phyloP scores from a whole-genome alignment of 2,888 invertebrate species.

The Macrosoma leucophasiata region DNA sequence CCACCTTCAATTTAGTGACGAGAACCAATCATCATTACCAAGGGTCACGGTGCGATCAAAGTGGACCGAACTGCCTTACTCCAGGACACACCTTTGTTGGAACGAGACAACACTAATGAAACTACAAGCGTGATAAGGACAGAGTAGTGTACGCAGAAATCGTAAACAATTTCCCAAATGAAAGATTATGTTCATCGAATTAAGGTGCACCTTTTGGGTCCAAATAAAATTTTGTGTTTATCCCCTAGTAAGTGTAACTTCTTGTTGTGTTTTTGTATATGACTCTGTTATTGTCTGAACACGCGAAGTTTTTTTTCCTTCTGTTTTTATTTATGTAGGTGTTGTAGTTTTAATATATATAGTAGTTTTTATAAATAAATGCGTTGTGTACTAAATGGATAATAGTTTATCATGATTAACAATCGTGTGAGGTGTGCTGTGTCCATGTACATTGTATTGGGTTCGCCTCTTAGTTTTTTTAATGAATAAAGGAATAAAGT shows the following conservation, averaged over 20 bases:
- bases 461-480: too few species aligned
- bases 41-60: slow-evolving; percentile 34
- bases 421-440: too few species aligned
- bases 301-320: too few species aligned
- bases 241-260: slow-evolving; percentile 47
- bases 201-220: slow-evolving; percentile 55
- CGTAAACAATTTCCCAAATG: slow-evolving; percentile 68
- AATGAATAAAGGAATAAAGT: too few species aligned
- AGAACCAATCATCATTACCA: slow-evolving; percentile 68
- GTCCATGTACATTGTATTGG: too few species aligned
- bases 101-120: slow-evolving; percentile 31
- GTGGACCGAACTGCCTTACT: slow-evolving; percentile 36
- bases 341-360: too few species aligned
- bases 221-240: slow-evolving; percentile 65
- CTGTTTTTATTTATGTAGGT: too few species aligned
- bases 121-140: slow-evolving; percentile 31
- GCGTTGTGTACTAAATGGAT: too few species aligned
- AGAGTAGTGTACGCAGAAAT: slow-evolving; percentile 32
- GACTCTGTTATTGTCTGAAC: too few species aligned
- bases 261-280: slow-evolving; percentile 39
- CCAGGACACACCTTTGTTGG: slow-evolving; percentile 45
- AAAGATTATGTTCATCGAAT: slow-evolving; percentile 73
- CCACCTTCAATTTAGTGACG: slow-evolving; percentile 57
- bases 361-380: too few species aligned
- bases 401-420: too few species aligned